Base-by-base conservation (phyloP, 1,140 invertebrate genomes). In the Asbolus verrucosus region DNA sequence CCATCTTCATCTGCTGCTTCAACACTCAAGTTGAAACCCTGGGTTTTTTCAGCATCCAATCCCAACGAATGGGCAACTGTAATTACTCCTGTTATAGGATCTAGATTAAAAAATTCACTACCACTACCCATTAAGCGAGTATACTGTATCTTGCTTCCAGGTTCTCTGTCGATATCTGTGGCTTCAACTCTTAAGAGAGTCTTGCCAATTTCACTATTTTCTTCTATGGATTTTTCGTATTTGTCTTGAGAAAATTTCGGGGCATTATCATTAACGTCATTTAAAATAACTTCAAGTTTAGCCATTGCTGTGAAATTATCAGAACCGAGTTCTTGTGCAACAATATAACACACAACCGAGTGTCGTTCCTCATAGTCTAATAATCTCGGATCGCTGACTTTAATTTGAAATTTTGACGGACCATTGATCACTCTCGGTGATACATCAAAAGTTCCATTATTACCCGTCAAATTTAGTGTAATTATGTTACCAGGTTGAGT, bases 191-290 rank as follows among this genome's bases (percentile, higher is more conserved):
- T 88, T 4, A 90, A 78, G 0, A 95, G 88, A 70, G 85, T 88
- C 0, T 91, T 91, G 18, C 73, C 75, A 11, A 86, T 84, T 67
- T 6, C 31, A 14, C 91, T 87, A 78, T 97, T 94, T 82, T 97
- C 95, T 0, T 87, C 86, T 16, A 95, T 75, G 19, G 90, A 88
- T 0, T 89, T 90, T 38, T 88, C 84, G 77, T 96, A 98, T 0
- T 86, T 81, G 9, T 87, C 77, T 70, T 90, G 84, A 5, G 87
- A 82, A 79, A 98, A 98, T 50, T 89, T 83, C 0, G 96, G 96
- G 2, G 88, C 82, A 82, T 97, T 96, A 77, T 98, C 96, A 78
- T 98, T 98, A 1, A 93, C 85, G 80, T 98, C 96, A 65, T 91
- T 87, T 11, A 98, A 82, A 76, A 91, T 89, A 1, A 97, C 90